Base-by-base conservation (phyloP, 2,888 invertebrate species). In the Andrena flavipes region DNA sequence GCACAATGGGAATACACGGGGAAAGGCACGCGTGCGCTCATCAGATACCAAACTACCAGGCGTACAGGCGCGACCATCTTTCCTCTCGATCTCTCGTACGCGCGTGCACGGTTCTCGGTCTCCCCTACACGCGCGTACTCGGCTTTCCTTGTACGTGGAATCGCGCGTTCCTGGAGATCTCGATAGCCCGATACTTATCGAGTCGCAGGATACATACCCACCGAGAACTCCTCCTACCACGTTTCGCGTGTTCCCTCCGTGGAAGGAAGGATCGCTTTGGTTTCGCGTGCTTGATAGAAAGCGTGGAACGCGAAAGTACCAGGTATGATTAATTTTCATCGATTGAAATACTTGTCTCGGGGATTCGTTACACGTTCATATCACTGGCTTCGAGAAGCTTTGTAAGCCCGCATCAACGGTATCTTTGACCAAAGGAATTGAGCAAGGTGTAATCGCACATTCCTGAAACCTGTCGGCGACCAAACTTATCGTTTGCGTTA, bases 181-280 rank as follows among this genome's bases (percentile, higher is more conserved):
- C 80, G 80, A 85, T 83, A 85, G 69, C 42, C 42, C 16, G 42
- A 54, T 54, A 56, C 56, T 80, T 88, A 84, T 82, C 85, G 72
- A 51, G 65, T 63, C 76, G 78, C 73, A 79, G 82, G 56, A 56
- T 56, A 81, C 82, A 80, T 35, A 42, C 78, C 72, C 82, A 72
- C 81, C 74, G 86, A 78, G 82, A 80, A 84, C 80, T 85, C 79
- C 80, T 82, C 85, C 84, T 85, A 76, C 85, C 70, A 83, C 76
- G 64, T 79, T 76, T 56, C 26, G 81, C 76, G 80, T 49, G 72
- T 29, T 62, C 16, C 20, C 62, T 54, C 26, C 60, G 78, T 33
- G 20, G 35, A 68, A 51, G 42, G 42, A 16, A 42, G 42, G 42
- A 42, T 42, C 42, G 16, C 42, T 16, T 42, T 42, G 42, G 42